A percentile compares a stretch with the other conserved stretches of the same genome.
Conservation (phyloP, 64 coral and sea anemone species). For the Actinia equina region DNA sequence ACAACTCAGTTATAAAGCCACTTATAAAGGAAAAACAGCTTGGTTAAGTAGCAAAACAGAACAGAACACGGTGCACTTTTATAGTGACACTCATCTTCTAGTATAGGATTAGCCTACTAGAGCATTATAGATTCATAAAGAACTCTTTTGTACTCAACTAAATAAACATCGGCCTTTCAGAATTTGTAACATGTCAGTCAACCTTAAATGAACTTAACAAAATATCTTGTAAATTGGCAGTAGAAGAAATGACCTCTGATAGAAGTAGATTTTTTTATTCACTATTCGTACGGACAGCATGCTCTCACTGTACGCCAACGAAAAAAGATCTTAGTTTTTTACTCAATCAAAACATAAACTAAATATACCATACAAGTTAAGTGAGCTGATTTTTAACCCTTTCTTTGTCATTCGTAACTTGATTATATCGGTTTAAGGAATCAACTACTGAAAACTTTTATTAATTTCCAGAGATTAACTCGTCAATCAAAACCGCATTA, state of each 20-base stretch:
- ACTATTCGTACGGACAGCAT: not conserved
- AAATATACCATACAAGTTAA: not conserved
- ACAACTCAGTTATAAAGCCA: not conserved
- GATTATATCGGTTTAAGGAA: not conserved
- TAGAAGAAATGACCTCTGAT: not conserved
- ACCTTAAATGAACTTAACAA: slow-evolving; percentile 10
- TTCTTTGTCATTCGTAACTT: not conserved
- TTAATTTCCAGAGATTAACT: not conserved
- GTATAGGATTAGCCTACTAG: not conserved
- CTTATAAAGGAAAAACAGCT: not conserved
- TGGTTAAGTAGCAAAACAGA: no score
- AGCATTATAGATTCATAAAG: slow-evolving; percentile 13
- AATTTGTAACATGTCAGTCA: slow-evolving; percentile 22
- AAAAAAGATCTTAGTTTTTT: not conserved
- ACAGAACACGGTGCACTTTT: not conserved
- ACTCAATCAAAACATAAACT: not conserved
- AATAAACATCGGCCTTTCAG: slow-evolving; percentile 25
- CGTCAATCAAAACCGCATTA: not conserved
- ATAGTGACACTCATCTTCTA: not conserved
- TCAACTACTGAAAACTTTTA: not conserved
- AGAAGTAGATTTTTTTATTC: not conserved
- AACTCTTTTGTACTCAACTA: not conserved
- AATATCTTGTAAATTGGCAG: slow-evolving; percentile 5
- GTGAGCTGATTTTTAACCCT: not conserved
- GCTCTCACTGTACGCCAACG: not conserved